Evolutionary conservation across 2,113 vertebrate species (phyloP).

Genomic region (Etheostoma spectabile): DNA sequence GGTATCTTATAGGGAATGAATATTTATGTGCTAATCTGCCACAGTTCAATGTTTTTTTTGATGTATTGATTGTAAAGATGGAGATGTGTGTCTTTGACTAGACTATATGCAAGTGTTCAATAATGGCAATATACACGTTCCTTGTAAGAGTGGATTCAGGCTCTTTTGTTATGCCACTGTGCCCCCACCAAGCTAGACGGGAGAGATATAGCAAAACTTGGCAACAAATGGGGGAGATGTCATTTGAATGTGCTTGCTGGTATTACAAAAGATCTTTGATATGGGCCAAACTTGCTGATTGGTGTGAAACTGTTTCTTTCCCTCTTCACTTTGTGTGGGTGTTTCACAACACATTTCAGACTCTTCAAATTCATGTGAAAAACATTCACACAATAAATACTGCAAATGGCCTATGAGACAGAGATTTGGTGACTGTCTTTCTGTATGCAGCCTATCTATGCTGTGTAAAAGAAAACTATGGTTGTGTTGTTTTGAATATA

Average conservation of each 20-base stretch:
- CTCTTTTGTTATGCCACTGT: neutral
- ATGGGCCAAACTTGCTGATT: neutral
- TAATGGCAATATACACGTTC: neutral
- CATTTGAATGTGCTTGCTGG: neutral
- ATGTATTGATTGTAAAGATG: neutral
- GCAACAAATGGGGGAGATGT: neutral
- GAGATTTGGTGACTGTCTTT: neutral
- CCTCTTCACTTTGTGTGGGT: conserved; percentile 23
- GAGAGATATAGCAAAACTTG: neutral
- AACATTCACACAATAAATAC: neutral
- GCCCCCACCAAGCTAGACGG: neutral
- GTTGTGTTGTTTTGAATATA: neutral
- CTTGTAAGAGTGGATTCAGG: neutral
- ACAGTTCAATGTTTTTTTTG: neutral
- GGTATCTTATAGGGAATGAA: too few relatives aligned
- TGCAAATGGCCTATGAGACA: neutral
- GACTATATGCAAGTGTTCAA: neutral
- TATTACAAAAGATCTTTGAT: neutral
- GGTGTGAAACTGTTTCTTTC: conserved; percentile 24
- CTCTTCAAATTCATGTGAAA: conserved; percentile 15
- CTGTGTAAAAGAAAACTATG: neutral
- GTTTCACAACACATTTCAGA: conserved; percentile 8
- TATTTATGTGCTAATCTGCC: neutral
- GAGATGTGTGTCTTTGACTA: neutral
- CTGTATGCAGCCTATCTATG: neutral